Base-by-base conservation (phyloP, 2,888 invertebrate species). In the Galerucella nymphaeae region DNA sequence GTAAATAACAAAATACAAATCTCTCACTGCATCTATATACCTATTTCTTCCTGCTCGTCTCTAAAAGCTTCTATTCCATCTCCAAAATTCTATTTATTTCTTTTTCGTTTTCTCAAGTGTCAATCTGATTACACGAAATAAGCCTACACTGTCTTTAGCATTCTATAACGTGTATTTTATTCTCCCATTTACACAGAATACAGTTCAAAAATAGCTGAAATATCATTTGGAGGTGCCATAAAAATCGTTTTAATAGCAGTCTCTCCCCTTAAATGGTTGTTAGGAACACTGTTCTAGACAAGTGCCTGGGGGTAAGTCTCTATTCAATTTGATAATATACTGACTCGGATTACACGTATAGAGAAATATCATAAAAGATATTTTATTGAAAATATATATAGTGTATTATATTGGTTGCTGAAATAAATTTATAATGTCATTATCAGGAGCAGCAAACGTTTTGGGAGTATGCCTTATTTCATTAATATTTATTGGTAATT, bases 241-340 rank as follows among this genome's bases (percentile, higher is more conserved):
- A 64, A 20, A 53, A 64, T 50, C 48, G 30, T 64, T 53, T 50
- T 50, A 64, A 64, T 23, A 16, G 13, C 23, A 20, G 13, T 16
- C 18, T 23, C 14, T 38, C 6, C n/a, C 20, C 20, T 30, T 8
- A 48, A 20, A 45, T 45, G 23, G 23, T 38, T 13, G n/a, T 23
- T 53, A 38, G 9, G 64, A 53, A 53, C 50, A 64, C 20, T 64
- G 64, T 53, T 50, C 30, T 64, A 20, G 50, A 64, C 64, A 64
- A 50, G 16, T 50, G 23, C 14, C 14, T 14, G n/a, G 30, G 16
- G 59, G 14, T 14, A 10, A 13, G 13, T 0, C 13, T 45, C 42
- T 13, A 13, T 45, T 45, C 42, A 42, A 42, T 42, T 42, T 42
- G 11, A 13, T 42, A 42, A 42, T 42, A 42, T 42, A 42, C 42